Base-by-base conservation (phyloP, 2,797 vertebrate species). In the Pseudotriccus pelzelni region DNA sequence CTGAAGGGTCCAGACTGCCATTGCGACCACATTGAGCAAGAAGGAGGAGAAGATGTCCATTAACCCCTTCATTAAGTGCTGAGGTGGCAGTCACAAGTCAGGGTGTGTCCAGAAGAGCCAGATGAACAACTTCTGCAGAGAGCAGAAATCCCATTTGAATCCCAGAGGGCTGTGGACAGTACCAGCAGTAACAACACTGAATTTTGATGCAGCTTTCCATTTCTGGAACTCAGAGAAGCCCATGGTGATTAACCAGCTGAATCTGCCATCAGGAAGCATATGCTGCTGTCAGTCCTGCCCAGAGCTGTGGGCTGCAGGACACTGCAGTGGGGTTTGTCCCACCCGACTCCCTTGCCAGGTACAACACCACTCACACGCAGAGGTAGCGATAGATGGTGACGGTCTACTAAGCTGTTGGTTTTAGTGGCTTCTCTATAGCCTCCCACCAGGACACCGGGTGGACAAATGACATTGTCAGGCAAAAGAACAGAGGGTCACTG, bases 61-160 rank as follows among this genome's bases (percentile, higher is more conserved):
- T 91, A 97, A 85, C 72, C 27, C 82, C 50, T 92, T 93, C 72
- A 89, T 87, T 92, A 86, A 91, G 55, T 78, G 27, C 34, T 89
- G 84, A 85, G 64, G 34, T 69, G 76, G 55, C 73, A 91, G 66
- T 91, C 79, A 88, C 50, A 78, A 73, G 66, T 72, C 28, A 59
- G 68, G 69, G 53, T 84, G 73, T 4, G 0, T 73, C 87, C 79
- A 81, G 94, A 92, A 89, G 41, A 93, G 78, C 87, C 84, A 89
- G 84, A 75, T 41, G 66, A 93, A 37, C 81, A 80, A 69, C 76
- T 73, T 80, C 11, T 78, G 58, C 53, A 50, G 34, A 58, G 28
- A 76, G 18, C 30, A 77, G 50, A 66, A 93, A 39, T 84, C 41
- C 47, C 21, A 36, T 58, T 76, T 88, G 55, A 88, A 86, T 67